Percentiles rank a stretch among this genome's conserved stretches.
Conservation (phyloP, 2,888 invertebrate genomes). For the Nomada flava region DNA sequence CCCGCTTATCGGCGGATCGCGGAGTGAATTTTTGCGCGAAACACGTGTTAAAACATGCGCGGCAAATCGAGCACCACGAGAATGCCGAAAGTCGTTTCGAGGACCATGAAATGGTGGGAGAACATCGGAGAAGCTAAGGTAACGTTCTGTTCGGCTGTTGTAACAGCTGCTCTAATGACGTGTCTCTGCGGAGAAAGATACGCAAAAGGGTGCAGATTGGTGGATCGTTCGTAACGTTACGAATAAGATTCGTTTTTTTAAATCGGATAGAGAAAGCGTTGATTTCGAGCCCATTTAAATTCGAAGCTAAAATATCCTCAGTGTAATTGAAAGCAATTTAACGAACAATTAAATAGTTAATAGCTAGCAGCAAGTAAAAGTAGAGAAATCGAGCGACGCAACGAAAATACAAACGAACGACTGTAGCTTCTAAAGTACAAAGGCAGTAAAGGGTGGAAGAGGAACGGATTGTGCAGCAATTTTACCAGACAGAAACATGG, state of each 20-base stretch:
- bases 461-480: neutral
- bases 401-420: too few species aligned
- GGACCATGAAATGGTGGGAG: neutral
- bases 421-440: too few species aligned
- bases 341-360: too few species aligned
- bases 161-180: conserved; percentile 40
- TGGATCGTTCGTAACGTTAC: neutral
- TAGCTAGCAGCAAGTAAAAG: too few species aligned
- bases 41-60: conserved; percentile 79
- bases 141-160: conserved; percentile 14
- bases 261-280: neutral
- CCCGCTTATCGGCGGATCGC: conserved; percentile 74
- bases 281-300: neutral
- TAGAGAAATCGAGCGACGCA: neutral
- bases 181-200: neutral
- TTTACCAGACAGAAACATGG: conserved; percentile 52
- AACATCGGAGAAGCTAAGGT: neutral
- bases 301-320: neutral
- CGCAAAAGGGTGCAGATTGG: neutral
- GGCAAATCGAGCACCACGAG: conserved; percentile 21
- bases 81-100: conserved; percentile 22
- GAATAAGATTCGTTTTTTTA: neutral
- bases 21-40: conserved; percentile 77
- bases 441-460: neutral
- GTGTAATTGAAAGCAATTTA: too few species aligned